Percentiles rank a stretch among this genome's conserved stretches.
These are phyloP conservation scores for Sorex araneus DNA, from an alignment of 2,113 vertebrate genomes.

Conservation along the genomic window DNA sequence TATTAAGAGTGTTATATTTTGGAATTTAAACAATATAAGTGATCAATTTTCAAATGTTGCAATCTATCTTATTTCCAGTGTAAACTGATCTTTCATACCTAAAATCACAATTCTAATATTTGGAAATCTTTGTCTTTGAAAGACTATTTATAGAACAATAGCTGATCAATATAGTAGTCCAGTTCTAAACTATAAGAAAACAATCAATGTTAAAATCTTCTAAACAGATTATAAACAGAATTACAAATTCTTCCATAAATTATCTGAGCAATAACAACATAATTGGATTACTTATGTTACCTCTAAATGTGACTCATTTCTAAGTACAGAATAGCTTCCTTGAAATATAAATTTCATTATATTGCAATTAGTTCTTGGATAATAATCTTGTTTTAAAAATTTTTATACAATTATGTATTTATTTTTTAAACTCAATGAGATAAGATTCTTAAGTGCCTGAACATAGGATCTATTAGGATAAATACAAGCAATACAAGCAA, in stretches of 20 bases:
- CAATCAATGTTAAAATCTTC: neutral
- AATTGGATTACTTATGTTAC: slow-evolving; percentile 22
- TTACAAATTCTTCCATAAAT: slow-evolving; percentile 33
- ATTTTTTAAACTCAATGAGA: slow-evolving; percentile 30
- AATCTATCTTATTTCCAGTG: neutral
- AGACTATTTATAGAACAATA: neutral
- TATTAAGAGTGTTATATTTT: slow-evolving; percentile 23
- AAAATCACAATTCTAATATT: neutral
- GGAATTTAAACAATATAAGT: slow-evolving; percentile 13
- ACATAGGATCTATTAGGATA: slow-evolving; percentile 15
- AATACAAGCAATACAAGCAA: slow-evolving; percentile 36
- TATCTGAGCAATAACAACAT: slow-evolving; percentile 1
- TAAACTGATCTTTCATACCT: neutral
- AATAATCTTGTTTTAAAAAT: slow-evolving; percentile 17
- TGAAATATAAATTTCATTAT: slow-evolving; percentile 53
- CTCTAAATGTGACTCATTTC: slow-evolving; percentile 6
- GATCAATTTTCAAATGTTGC: slow-evolving; percentile 16
- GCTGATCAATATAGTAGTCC: neutral
- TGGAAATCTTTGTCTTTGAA: neutral
- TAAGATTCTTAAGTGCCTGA: slow-evolving; percentile 55
- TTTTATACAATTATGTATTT: slow-evolving; percentile 9
- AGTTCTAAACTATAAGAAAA: neutral
- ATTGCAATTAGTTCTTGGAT: slow-evolving; percentile 29
- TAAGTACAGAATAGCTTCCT: neutral
- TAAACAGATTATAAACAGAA: neutral